Evolutionary conservation across 2,113 vertebrate genomes (phyloP).

Genomic region (Caloenas nicobarica): DNA sequence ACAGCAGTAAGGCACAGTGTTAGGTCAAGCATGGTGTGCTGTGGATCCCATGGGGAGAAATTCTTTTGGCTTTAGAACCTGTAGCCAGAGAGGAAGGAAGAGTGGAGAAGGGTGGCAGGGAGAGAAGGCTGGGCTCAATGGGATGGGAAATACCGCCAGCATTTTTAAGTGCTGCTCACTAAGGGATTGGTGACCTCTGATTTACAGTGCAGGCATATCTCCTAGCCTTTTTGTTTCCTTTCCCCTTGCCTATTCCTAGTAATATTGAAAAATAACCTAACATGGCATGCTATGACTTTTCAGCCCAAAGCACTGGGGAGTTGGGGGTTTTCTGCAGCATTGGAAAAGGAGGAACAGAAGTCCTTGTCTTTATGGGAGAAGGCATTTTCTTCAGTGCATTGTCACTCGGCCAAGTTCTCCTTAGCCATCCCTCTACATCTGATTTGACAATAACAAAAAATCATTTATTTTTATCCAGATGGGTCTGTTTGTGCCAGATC

Average conservation of each 20-base stretch:
- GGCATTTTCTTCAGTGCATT: background rate
- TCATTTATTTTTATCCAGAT: background rate
- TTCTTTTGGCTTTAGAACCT: background rate
- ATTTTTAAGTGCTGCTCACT: background rate
- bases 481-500: background rate
- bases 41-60: rapidly evolving
- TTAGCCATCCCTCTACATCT: background rate
- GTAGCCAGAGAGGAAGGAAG: background rate
- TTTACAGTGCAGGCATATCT: background rate
- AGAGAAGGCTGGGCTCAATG: background rate
- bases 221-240: background rate
- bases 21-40: background rate
- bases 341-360: background rate
- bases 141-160: background rate
- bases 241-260: background rate
- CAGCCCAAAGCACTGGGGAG: background rate
- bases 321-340: background rate
- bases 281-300: rapidly evolving
- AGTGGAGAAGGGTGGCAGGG: background rate
- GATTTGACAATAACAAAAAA: background rate
- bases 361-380: background rate
- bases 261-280: background rate
- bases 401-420: background rate
- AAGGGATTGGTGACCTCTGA: background rate
- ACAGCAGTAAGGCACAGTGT: background rate